Base-by-base conservation (phyloP, 1,140 invertebrate species). In the Spodoptera litura region DNA sequence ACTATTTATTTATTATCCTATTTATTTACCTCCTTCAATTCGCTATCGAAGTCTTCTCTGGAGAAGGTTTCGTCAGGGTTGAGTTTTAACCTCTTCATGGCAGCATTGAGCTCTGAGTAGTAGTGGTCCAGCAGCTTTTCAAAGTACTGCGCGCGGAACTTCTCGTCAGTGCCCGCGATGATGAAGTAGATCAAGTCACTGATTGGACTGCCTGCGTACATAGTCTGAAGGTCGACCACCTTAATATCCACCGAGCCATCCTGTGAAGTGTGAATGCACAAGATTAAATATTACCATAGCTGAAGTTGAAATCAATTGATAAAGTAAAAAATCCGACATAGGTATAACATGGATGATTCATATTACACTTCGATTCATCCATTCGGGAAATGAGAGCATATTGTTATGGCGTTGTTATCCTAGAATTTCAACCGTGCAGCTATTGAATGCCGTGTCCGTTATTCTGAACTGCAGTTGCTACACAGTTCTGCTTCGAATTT, bases 111-210 rank as follows among this genome's bases (percentile, higher is more conserved):
- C 13, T 91, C 89, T 8, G 87, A 55, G 75, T 95, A 91, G 83
- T 96, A 96, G 53, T 90, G 81, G 12, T 93, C 86, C 9, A 96
- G 35, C 2, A 95, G 83, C 9, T 89, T 72, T 31, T 95, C 85
- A 74, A 88, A 95, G 77, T 95, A 78, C 31, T 93, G 44, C 6
- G 81, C 79, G 2, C 95, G 87, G 20, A 95, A 90, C 13, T 93
- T 83, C n/a, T 91, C 84, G 53, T 95, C 91, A 0, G 95, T 93
- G 12, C 95, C 95, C 4, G 90, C 91, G 82, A 95, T 95, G 4
- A 96, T 83, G 78, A 96, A 95, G 79, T 96, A 96, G 38, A 93
- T 64, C 3, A 96, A 79, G 82, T 96, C 96, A 0, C 91, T 78
- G 0, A 92, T 85, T 3, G 95, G 93, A 31, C 95, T 95, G 13